Evolutionary conservation across 2,797 vertebrate species (phyloP).

Genomic region (Hypotaenidia okinawae): DNA sequence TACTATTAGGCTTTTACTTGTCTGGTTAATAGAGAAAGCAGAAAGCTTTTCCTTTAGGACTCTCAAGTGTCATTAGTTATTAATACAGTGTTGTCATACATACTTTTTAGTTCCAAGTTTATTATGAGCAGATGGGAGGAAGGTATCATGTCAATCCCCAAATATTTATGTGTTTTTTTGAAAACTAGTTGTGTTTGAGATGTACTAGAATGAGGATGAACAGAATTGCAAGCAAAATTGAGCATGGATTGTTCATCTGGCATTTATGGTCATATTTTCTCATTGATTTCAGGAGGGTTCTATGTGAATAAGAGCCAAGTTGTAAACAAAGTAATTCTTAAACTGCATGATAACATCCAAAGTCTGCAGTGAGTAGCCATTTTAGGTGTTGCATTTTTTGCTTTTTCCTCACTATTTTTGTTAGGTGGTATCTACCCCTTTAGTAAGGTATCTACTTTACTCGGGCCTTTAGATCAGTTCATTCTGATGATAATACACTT

Average conservation of each 20-base stretch:
- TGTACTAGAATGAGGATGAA: not conserved
- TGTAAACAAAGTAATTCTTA: not conserved
- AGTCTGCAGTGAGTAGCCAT: not conserved
- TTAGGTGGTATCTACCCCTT: not conserved
- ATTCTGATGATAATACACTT: not conserved
- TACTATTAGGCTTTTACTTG: not conserved
- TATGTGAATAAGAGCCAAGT: not conserved
- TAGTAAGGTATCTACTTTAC: not conserved
- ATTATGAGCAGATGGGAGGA: conserved; percentile 54
- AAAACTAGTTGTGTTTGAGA: not conserved
- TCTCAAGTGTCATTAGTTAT: conserved; percentile 5
- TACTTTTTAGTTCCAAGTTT: conserved; percentile 43
- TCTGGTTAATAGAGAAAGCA: not conserved
- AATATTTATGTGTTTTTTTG: conserved; percentile 33
- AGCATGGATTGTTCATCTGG: not conserved
- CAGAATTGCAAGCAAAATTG: not conserved
- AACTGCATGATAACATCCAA: not conserved
- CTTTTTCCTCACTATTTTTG: not conserved
- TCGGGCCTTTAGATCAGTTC: not conserved
- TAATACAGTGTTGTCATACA: conserved; percentile 21
- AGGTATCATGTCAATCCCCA: not conserved
- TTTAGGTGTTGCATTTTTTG: not conserved
- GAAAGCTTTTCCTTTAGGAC: not conserved
- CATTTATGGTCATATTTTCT: not conserved
- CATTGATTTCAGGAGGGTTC: not conserved